Conservation (phyloP, 2,113 vertebrate genomes). For the Lasiurus borealis region DNA sequence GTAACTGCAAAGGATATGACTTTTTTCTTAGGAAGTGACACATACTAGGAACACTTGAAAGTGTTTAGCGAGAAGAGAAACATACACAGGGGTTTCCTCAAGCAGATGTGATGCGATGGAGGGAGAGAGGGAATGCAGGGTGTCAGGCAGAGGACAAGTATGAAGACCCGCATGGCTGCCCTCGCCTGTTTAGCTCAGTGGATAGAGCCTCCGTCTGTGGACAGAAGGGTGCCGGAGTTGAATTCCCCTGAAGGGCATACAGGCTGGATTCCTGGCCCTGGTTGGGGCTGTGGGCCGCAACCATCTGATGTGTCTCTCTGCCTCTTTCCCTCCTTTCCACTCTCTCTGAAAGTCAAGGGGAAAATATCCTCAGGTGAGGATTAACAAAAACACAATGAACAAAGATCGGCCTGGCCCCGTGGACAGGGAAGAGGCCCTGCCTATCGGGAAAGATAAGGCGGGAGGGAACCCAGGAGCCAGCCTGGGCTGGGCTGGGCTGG, state of each 20-base stretch:
- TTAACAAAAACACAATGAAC: too few species aligned
- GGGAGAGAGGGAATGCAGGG: background rate
- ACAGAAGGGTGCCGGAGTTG: too few species aligned
- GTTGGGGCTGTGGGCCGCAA: too few species aligned
- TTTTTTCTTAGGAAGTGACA: background rate
- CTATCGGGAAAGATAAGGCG: background rate
- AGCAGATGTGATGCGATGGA: background rate
- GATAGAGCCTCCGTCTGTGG: too few species aligned
- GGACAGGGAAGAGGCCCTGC: background rate
- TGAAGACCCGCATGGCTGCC: background rate
- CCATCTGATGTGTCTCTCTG: too few species aligned
- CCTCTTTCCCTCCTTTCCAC: too few species aligned
- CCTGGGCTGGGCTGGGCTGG: background rate
- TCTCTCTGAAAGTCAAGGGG: too few species aligned
- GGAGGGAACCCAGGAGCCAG: background rate
- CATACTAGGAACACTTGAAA: background rate
- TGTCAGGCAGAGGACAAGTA: background rate
- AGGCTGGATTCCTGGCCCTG: too few species aligned
- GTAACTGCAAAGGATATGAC: background rate
- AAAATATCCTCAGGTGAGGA: too few species aligned
- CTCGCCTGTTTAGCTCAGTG: too few species aligned
- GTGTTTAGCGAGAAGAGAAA: background rate
- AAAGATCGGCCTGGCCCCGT: background rate
- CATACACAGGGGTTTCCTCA: background rate
- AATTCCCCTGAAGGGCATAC: too few species aligned